Conservation (phyloP, 2,113 vertebrate species). For the Nesogale talazaci region DNA sequence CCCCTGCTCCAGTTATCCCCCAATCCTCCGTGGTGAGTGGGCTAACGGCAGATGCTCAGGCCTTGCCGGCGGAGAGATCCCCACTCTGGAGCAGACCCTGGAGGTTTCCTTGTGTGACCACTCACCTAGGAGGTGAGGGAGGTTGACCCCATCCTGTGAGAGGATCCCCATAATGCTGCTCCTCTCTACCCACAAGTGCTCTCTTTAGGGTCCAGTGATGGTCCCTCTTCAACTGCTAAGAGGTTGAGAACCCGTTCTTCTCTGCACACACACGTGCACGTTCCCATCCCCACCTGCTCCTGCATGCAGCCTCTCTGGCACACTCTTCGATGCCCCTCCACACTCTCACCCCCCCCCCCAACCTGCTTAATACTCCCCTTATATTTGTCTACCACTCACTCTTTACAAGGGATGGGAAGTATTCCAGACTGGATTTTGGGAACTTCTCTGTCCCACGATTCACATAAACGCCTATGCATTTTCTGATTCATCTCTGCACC, state of each 20-base stretch:
- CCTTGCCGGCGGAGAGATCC: not conserved
- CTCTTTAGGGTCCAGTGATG: not conserved
- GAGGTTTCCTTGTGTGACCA: not conserved
- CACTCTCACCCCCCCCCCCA: not conserved
- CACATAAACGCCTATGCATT: constrained; percentile 1
- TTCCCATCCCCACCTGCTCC: not conserved
- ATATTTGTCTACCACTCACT: constrained; percentile 30
- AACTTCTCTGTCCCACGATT: constrained; percentile 39
- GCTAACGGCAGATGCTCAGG: not conserved
- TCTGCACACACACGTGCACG: not conserved
- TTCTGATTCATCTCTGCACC: constrained; percentile 18
- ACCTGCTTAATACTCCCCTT: not conserved
- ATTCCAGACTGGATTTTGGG: constrained; percentile 13
- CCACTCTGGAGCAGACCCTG: not conserved
- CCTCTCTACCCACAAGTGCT: constrained; percentile 5
- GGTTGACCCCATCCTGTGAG: fast-evolving
- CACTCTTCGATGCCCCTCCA: not conserved
- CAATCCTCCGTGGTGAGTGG: not conserved
- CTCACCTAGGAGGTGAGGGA: not conserved
- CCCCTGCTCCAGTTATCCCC: not conserved
- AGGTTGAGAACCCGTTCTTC: not conserved
- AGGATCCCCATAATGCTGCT: not conserved
- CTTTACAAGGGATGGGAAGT: constrained; percentile 40
- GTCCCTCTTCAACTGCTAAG: not conserved
- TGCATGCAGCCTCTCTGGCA: not conserved